Base-by-base conservation (phyloP, 2,113 vertebrate species). In the Struthio camelus region DNA sequence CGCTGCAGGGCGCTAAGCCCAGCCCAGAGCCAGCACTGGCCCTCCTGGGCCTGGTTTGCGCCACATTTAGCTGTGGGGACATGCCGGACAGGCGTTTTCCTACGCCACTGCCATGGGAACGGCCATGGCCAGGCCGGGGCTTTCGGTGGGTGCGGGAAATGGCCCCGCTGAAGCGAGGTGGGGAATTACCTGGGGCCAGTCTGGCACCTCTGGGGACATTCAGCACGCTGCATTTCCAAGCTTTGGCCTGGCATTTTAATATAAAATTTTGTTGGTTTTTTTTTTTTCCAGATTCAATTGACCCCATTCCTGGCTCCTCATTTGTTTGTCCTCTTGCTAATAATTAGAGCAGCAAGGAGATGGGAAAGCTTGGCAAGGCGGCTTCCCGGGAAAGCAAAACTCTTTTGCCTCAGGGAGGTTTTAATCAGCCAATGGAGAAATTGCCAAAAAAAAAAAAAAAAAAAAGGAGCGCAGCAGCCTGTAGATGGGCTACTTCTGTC, bases 281-380 rank as follows among this genome's bases (percentile, higher is more conserved):
- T 66, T 36, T 18, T 28, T 91, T 65, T 76, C 62, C 71, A 44
- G n/a, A 62, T 79, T 48, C 51, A 94, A 40, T 86, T 86, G 85
- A 91, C 91, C 79, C 76, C 80, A 25, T 93, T 96, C 18, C 1
- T 83, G 78, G 34, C 24, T 96, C 16, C 65, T 97, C 44, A 69
- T 87, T 70, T 94, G 66, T 92, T 94, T 83, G 78, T 93, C 90
- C 79, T 92, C 22, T 0, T 82, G 86, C 40, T 97, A 81, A 93
- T 97, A 96, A 96, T 96, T 95, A 95, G 92, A 97, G 90, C 94
- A 91, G 86, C 3, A 7, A 92, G 70, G 87, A 54, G 90, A 85
- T 14, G 0, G 42, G 56, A 30, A 72, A 97, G 79, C 61, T 80
- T 94, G 91, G 78, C 88, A 89, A 85, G 80, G 44, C 53, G 3